Evolutionary conservation across 2,888 invertebrate genomes (phyloP), one percentile per base, ranked within the genome.

Genomic region (Steinernema carpocapsae): DNA sequence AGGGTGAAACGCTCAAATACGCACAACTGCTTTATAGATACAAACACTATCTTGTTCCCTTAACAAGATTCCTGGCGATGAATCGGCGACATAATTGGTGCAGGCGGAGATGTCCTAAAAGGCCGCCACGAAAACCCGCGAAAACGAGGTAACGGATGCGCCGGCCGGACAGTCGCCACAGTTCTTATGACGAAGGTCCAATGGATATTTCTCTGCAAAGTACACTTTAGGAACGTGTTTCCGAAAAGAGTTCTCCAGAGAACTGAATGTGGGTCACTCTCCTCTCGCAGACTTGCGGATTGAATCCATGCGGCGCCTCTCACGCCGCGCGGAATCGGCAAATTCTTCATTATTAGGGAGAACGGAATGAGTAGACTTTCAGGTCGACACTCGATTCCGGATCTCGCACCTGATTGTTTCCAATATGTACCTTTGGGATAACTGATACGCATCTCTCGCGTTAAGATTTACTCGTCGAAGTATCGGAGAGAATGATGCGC

Each of bases 171-270:
- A 37, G 37, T 37, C 37, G 37, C 37, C 4, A 37, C 37, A 37
- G 10, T 37, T 64, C 29, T 29, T 64, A 29, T 64, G 64, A 26
- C 26, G 29, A 64, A 29, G 64, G 64, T 64, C 64, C 64, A 64
- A 64, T 64, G 64, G 29, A 64, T 26, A 64, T 29, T 64, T 64
- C 29, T 37, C 37, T 64, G 29, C 29, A 64, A 64, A 64, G 64
- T 64, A 64, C 64, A 64, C 64, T 64, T 26, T 64, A 64, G 64
- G 64, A 64, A 64, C 64, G 64, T 64, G 64, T 64, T 64, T 64
- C 64, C 64, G 64, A 64, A 64, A 64, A 64, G 64, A 64, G 64
- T 64, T 64, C 64, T 64, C 64, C 64, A 64, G 64, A 64, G 64
- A 32, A 64, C 24, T 29, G 64, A 64, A 64, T 64, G 64, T 64